Evolutionary conservation across 2,113 vertebrate genomes (phyloP).

Genomic region (Bubo scandiacus): DNA sequence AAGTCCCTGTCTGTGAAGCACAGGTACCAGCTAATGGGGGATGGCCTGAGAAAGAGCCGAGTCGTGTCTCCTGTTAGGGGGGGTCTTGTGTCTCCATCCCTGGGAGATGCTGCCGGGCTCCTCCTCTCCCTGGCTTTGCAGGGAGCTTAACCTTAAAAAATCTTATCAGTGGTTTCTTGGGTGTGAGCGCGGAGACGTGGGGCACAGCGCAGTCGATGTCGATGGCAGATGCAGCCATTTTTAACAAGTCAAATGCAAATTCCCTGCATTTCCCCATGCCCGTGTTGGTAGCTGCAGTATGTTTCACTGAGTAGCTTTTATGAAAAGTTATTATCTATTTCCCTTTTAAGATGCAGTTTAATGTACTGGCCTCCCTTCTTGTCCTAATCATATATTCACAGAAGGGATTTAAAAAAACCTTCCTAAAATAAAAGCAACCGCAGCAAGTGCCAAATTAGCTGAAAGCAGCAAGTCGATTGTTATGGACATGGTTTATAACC

Average conservation of each 20-base stretch:
- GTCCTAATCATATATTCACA: not conserved
- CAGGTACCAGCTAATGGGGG: not conserved
- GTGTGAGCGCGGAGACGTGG: fast-evolving
- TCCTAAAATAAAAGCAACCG: not conserved
- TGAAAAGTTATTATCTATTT: not conserved
- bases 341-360: not conserved
- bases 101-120: not conserved
- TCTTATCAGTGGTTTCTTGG: not conserved
- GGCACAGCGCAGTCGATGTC: not conserved
- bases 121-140: fast-evolving
- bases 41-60: not conserved
- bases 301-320: not conserved
- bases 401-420: not conserved
- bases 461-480: not conserved
- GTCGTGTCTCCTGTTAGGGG: not conserved
- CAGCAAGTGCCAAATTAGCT: not conserved
- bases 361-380: not conserved
- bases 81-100: not conserved
- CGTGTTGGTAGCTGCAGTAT: not conserved
- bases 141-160: not conserved
- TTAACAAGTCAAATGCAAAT: not conserved
- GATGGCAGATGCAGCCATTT: not conserved
- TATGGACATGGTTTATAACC: not conserved
- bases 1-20: not conserved
- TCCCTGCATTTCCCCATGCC: fast-evolving